Conservation (phyloP, 2,113 vertebrate genomes). For the Phalacrocorax brasilianus region DNA sequence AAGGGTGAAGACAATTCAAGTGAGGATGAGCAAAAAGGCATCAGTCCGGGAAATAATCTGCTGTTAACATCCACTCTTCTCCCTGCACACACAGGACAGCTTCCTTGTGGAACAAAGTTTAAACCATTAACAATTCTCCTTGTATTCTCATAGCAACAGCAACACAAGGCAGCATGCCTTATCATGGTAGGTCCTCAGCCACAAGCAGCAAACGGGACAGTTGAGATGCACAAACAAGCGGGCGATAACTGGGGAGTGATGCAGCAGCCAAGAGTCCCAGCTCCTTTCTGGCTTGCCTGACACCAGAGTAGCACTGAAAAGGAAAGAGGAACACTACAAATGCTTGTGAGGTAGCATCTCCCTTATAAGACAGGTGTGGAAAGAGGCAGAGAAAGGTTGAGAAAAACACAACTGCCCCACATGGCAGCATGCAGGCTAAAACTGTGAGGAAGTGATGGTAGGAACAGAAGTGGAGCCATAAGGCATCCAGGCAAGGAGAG, state of each 20-base stretch:
- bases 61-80: not conserved
- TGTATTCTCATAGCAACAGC: not conserved
- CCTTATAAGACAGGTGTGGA: not conserved
- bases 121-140: not conserved
- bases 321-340: not conserved
- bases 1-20: not conserved
- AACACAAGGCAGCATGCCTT: not conserved
- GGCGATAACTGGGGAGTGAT: not conserved
- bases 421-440: not conserved
- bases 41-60: not conserved
- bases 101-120: not conserved
- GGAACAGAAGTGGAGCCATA: not conserved
- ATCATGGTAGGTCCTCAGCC: too few species aligned
- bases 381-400: not conserved
- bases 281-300: not conserved
- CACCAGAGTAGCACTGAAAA: not conserved
- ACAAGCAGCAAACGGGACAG: not conserved
- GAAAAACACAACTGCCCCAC: not conserved
- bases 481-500: not conserved
- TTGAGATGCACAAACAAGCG: not conserved
- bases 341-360: not conserved
- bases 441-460: not conserved
- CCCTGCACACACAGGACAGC: rapidly evolving
- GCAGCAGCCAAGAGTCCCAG: not conserved
- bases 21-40: not conserved